Evolutionary conservation across 2,797 vertebrate species (phyloP), one percentile per base, ranked within the genome.

Genomic region (Muscicapa comitata): DNA sequence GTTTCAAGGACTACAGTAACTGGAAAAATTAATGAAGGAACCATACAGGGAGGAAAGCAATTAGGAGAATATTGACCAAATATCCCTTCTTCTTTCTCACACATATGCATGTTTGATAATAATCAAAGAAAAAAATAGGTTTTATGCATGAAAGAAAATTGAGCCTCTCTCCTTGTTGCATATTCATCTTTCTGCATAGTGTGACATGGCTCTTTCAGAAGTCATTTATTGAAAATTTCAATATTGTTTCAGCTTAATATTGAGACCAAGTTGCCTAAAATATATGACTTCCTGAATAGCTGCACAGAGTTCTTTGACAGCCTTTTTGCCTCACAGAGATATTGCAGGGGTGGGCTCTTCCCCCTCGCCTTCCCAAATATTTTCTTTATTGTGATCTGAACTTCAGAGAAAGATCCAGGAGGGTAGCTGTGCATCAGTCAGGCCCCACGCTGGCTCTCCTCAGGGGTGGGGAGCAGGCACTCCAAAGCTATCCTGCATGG

Each of bases 281-380:
- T 96, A 73, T 91, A 95, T 88, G 78, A 93, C 81, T 96, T 97
- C 90, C 94, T 96, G 76, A 93, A 79, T 73, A 97, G 94, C 42
- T 93, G 71, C 61, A 86, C 78, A 73, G 70, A 93, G 54, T 13
- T 75, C 72, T 94, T 86, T 93, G 88, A 72, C 79, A 95, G 90
- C 24, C 68, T 65, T 90, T 93, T 93, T 85, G 53, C 70, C 66
- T 82, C 71, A 90, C 76, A 92, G 93, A 93, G 50, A 83, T 43
- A 11, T 88, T 91, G 76, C 2, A 88, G 53, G 58, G 65, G 26
- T 70, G 88, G 83, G 66, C 42, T 86, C 63, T 92, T 80, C 74
- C 61, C 65, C 37, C 72, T 70, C 6, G 25, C 35, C 48, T 51
- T 33, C 80, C 33, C 53, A 93, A 92, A 87, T 71, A 76, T 85